phyloP scores from a whole-genome alignment of 2,888 invertebrate genomes.

The Dynastes hyllus region DNA sequence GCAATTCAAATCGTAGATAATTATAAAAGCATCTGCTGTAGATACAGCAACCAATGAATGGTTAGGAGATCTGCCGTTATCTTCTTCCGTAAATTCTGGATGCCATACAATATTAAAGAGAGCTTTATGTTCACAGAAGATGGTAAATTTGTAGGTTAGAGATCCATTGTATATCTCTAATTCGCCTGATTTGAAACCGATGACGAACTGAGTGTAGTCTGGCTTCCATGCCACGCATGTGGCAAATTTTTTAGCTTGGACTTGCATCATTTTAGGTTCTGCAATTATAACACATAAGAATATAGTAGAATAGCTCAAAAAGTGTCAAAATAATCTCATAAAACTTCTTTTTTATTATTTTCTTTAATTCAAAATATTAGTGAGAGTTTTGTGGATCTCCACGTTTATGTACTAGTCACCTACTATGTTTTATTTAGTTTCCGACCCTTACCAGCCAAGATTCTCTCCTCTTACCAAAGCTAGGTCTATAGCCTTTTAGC shows the following conservation, averaged over 20 bases:
- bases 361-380: too few relatives aligned
- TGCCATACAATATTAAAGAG: conserved; percentile 83
- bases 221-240: conserved; percentile 78
- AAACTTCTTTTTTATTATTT: too few relatives aligned
- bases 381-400: too few relatives aligned
- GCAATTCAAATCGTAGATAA: conserved; percentile 70
- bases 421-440: too few relatives aligned
- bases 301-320: too few relatives aligned
- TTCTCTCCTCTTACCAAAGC: too few relatives aligned
- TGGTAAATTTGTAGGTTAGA: conserved; percentile 62
- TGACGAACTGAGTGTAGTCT: conserved; percentile 75
- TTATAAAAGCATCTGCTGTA: conserved; percentile 72
- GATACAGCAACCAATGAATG: conserved; percentile 79
- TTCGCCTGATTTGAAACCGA: conserved; percentile 79
- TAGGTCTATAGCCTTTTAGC: too few relatives aligned
- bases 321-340: too few relatives aligned
- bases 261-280: conserved; percentile 67
- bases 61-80: conserved; percentile 74
- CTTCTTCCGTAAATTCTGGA: conserved; percentile 77
- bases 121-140: conserved; percentile 75
- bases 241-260: conserved; percentile 66
- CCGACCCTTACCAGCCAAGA: too few relatives aligned
- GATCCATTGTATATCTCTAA: conserved; percentile 65
- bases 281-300: conserved; percentile 11
- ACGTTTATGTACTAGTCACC: too few relatives aligned